phyloP scores from a whole-genome alignment of 2,888 invertebrate genomes.

The Emmelina monodactyla region DNA sequence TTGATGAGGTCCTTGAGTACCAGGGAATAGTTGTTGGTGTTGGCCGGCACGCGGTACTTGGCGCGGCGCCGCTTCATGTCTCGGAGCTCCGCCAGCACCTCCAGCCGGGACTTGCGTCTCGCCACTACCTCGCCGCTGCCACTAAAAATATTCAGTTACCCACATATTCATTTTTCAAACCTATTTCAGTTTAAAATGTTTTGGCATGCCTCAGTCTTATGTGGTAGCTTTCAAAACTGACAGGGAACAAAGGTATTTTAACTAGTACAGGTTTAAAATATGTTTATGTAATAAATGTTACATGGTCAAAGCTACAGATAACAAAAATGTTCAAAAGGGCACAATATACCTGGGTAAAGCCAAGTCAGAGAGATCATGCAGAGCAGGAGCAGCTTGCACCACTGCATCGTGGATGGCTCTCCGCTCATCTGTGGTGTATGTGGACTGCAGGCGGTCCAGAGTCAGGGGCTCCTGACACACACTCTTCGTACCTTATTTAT shows the following conservation, averaged over 20 bases:
- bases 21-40: conserved; percentile 64
- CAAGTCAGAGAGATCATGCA: conserved; percentile 35
- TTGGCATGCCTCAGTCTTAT: too few relatives aligned
- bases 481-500: conserved; percentile 14
- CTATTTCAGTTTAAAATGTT: too few relatives aligned
- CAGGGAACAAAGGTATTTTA: too few relatives aligned
- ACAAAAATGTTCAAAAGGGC: too few relatives aligned
- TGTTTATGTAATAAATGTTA: too few relatives aligned
- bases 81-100: conserved; percentile 60
- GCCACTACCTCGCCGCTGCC: conserved; percentile 17
- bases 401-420: conserved; percentile 63
- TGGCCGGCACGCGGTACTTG: conserved; percentile 67
- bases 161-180: too few relatives aligned
- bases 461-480: conserved; percentile 29
- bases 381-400: conserved; percentile 35
- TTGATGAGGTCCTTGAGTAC: conserved; percentile 66
- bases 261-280: conserved; percentile 8
- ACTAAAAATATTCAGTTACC: too few relatives aligned
- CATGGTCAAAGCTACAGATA: too few relatives aligned
- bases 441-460: conserved; percentile 33
- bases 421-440: conserved; percentile 63
- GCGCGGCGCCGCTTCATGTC: conserved; percentile 68
- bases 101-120: conserved; percentile 33
- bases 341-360: conserved; percentile 32
- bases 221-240: too few relatives aligned